Evolutionary conservation across 2,888 invertebrate genomes (phyloP).

Genomic region (Campoplex nolae): DNA sequence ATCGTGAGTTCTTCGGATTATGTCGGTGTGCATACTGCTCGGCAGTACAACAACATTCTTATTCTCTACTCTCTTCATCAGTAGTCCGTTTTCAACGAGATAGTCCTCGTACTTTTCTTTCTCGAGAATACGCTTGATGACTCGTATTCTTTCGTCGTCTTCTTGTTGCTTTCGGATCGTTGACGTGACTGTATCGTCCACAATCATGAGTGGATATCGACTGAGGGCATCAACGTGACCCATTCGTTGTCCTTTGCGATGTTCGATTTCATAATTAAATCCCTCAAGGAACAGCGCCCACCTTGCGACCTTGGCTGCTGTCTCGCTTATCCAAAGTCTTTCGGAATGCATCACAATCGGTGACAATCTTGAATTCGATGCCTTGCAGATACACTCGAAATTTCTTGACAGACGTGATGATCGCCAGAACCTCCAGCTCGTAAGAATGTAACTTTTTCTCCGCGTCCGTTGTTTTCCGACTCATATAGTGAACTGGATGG

Average conservation of each 20-base stretch:
- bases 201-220: constrained; percentile 61
- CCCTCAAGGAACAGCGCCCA: constrained; percentile 70
- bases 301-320: constrained; percentile 61
- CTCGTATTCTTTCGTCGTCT: constrained; percentile 45
- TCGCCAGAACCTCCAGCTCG: constrained; percentile 73
- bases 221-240: constrained; percentile 72
- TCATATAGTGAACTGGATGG: constrained; percentile 69
- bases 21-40: constrained; percentile 13
- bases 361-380: constrained; percentile 62
- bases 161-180: constrained; percentile 58
- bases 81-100: constrained; percentile 37
- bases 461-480: constrained; percentile 67
- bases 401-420: constrained; percentile 73
- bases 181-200: constrained; percentile 33
- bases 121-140: not conserved
- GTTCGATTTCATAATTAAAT: constrained; percentile 62
- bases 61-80: constrained; percentile 35
- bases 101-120: constrained; percentile 31
- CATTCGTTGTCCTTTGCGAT: constrained; percentile 64
- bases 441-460: constrained; percentile 73
- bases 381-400: constrained; percentile 69
- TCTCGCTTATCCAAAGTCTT: constrained; percentile 68
- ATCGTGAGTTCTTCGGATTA: constrained; percentile 62
- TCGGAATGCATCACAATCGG: constrained; percentile 67
- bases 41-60: constrained; percentile 45